Conservation (phyloP, 2,888 invertebrate species). For the Drosophila crucigera region DNA sequence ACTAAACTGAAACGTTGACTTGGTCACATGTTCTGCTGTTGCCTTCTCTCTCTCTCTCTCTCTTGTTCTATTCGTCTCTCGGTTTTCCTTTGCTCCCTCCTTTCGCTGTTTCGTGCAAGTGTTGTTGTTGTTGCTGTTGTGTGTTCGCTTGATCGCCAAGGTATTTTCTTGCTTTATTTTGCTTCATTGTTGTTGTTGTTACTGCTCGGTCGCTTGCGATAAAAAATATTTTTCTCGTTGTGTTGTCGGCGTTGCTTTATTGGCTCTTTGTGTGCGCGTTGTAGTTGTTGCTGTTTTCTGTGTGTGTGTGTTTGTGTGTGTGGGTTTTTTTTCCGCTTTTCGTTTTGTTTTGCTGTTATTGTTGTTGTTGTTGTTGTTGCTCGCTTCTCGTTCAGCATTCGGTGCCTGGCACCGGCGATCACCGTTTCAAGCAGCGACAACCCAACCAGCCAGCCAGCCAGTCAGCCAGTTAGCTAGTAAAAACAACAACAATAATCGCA, state of each 20-base stretch:
- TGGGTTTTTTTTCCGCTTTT: constrained; percentile 22
- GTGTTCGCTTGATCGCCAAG: constrained; percentile 48
- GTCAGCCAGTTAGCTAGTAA: constrained; percentile 23
- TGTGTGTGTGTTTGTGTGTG: constrained; percentile 9
- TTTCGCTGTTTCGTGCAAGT: constrained; percentile 23
- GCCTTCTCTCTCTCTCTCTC: constrained; percentile 15
- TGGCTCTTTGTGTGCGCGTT: constrained; percentile 54
- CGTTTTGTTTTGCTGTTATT: constrained; percentile 45
- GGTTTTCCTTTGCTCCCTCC: constrained; percentile 14
- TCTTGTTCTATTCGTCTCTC: constrained; percentile 1
- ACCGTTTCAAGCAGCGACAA: constrained; percentile 76
- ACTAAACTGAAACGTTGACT: constrained; percentile 17
- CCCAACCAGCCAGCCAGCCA: constrained; percentile 9
- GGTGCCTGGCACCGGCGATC: constrained; percentile 83
- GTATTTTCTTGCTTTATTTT: constrained; percentile 56
- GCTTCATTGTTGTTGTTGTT: constrained; percentile 19
- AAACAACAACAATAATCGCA: constrained; percentile 46
- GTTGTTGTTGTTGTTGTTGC: constrained; percentile 12
- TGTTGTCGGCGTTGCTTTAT: constrained; percentile 65
- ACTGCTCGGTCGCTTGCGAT: constrained; percentile 46
- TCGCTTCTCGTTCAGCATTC: constrained; percentile 32
- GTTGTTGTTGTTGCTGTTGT: neutral
- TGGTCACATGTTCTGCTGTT: constrained; percentile 38
- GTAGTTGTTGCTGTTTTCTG: constrained; percentile 31
- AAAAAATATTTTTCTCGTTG: constrained; percentile 67